Conservation (phyloP, 2,888 invertebrate genomes). For the Carabus problematicus region DNA sequence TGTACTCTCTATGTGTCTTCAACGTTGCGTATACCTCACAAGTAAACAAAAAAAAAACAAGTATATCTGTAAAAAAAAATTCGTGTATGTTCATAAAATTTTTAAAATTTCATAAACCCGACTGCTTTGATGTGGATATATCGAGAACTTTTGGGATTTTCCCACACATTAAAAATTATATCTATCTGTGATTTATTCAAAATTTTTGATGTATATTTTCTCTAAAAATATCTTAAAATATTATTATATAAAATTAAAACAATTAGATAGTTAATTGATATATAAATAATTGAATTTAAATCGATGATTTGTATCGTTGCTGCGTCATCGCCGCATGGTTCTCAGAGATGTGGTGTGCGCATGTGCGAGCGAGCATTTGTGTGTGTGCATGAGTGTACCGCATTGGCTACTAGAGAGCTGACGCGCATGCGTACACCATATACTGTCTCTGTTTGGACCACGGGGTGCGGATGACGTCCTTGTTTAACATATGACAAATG, state of each 20-base stretch:
- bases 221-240: constrained; percentile 65
- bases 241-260: constrained; percentile 60
- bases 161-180: constrained; percentile 61
- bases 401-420: not conserved
- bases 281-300: constrained; percentile 47
- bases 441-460: constrained; percentile 14
- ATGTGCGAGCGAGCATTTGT: not conserved
- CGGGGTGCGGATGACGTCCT: constrained; percentile 44
- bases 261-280: constrained; percentile 59
- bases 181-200: constrained; percentile 68
- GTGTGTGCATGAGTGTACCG: not conserved
- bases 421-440: not conserved
- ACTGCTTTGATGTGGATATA: constrained; percentile 60
- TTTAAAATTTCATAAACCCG: constrained; percentile 46
- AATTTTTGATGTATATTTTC: constrained; percentile 68
- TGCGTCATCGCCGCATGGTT: constrained; percentile 16
- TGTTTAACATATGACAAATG: constrained; percentile 62
- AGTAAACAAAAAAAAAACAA: constrained; percentile 36
- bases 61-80: constrained; percentile 53
- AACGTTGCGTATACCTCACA: constrained; percentile 65
- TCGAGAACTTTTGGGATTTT: constrained; percentile 49
- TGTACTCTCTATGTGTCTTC: constrained; percentile 61
- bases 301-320: constrained; percentile 42
- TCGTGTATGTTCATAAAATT: constrained; percentile 50
- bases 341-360: not conserved